Conservation (phyloP, 2,113 vertebrate species). For the Hoplias malabaricus region DNA sequence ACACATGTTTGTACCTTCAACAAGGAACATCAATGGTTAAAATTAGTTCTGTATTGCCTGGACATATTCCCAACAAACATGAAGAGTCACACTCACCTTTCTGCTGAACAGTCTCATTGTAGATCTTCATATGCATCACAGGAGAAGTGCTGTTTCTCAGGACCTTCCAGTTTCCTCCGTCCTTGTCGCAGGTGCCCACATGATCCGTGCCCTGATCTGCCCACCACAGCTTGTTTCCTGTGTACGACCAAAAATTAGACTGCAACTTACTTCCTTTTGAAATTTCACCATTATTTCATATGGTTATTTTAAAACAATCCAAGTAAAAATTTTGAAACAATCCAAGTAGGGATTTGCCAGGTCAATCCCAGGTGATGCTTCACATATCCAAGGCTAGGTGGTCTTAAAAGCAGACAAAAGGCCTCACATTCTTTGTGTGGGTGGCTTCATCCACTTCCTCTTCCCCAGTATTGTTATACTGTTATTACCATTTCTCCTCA, state of each 20-base stretch:
- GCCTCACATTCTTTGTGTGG: no score
- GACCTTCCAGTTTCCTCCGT: conserved; percentile 79
- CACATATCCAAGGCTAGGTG: no score
- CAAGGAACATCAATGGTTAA: not conserved
- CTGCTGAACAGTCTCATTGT: conserved; percentile 85
- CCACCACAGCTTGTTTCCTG: conserved; percentile 96
- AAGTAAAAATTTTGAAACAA: no score
- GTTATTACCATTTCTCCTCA: no score
- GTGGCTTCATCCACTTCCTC: no score
- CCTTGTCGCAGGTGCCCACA: conserved; percentile 92
- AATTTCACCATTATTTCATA: not conserved
- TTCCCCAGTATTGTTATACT: no score
- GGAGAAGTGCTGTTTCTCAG: conserved; percentile 88
- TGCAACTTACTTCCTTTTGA: no score
- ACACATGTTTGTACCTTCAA: conserved; percentile 83
- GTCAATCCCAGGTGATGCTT: no score
- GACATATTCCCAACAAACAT: not conserved
- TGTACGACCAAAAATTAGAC: not conserved
- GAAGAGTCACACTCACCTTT: conserved; percentile 54
- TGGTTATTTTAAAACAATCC: not conserved
- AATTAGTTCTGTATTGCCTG: not conserved
- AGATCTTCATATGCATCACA: conserved; percentile 99
- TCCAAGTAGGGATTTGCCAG: no score
- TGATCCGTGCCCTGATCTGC: conserved; percentile 91
- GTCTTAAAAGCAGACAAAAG: no score